Conservation (phyloP, 2,888 invertebrate species). For the Cantharis rustica region DNA sequence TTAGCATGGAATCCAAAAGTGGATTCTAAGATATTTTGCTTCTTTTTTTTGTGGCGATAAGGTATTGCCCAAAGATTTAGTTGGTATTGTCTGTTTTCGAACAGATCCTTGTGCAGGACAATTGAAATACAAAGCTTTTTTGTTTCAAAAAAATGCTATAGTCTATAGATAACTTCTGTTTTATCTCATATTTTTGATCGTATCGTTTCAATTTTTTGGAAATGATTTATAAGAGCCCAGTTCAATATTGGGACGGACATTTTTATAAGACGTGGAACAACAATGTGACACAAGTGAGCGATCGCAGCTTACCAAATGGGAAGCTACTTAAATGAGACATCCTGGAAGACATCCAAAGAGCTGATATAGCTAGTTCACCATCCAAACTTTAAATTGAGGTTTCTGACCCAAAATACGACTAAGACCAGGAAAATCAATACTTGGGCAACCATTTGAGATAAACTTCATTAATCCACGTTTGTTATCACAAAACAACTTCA, state of each 20-base stretch:
- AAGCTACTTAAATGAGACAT: neutral
- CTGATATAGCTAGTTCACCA: neutral
- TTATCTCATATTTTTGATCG: too few relatives aligned
- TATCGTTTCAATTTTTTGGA: too few relatives aligned
- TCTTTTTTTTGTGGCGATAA: too few relatives aligned
- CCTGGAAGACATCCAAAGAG: neutral
- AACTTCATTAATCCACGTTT: conserved; percentile 5
- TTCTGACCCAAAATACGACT: neutral
- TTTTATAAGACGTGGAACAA: neutral
- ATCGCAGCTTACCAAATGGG: neutral
- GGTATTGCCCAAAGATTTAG: too few relatives aligned
- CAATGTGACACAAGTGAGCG: neutral
- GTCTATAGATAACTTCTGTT: too few relatives aligned
- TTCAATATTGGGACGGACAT: neutral
- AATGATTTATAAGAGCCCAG: too few relatives aligned
- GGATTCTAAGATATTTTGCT: too few relatives aligned
- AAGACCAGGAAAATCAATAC: neutral
- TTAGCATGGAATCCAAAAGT: too few relatives aligned
- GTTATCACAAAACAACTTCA: neutral
- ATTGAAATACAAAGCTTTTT: too few relatives aligned
- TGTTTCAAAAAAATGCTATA: too few relatives aligned
- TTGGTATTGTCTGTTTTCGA: too few relatives aligned
- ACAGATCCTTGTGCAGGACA: too few relatives aligned
- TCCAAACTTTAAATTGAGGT: neutral
- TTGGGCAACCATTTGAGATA: neutral